Conservation (phyloP, 35 echinoderm and acorn worm genomes). For the Nesometra sesokonis region DNA sequence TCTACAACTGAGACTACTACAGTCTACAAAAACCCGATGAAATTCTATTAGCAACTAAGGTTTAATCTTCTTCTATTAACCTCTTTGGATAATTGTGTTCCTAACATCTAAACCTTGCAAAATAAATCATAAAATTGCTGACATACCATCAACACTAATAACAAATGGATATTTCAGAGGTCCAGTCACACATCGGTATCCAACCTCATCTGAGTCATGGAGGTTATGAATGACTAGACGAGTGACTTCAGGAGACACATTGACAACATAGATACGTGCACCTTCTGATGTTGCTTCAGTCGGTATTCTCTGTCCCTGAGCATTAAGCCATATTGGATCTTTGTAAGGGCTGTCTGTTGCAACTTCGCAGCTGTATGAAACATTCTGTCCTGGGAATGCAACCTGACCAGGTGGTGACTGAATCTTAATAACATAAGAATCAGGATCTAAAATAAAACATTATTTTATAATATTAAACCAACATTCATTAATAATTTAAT, state of each 20-base stretch:
- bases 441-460: no score
- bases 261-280: neutral
- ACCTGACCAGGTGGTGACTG: no score
- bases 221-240: constrained; percentile 31
- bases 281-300: neutral
- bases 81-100: no score
- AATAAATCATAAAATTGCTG: neutral
- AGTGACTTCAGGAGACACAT: constrained; percentile 27
- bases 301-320: neutral
- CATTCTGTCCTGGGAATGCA: no score
- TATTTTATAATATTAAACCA: no score
- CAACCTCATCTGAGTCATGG: constrained; percentile 7
- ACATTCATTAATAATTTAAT: no score
- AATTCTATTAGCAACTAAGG: no score
- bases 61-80: no score
- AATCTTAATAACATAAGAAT: no score
- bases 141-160: constrained; percentile 62
- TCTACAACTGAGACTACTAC: no score
- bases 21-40: no score
- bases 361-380: neutral
- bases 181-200: constrained; percentile 60
- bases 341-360: neutral
- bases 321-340: neutral
- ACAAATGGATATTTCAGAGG: constrained; percentile 54
- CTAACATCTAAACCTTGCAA: no score